Evolutionary conservation across 2,888 invertebrate genomes (phyloP).

Genomic region (Calliscelio sp.): DNA sequence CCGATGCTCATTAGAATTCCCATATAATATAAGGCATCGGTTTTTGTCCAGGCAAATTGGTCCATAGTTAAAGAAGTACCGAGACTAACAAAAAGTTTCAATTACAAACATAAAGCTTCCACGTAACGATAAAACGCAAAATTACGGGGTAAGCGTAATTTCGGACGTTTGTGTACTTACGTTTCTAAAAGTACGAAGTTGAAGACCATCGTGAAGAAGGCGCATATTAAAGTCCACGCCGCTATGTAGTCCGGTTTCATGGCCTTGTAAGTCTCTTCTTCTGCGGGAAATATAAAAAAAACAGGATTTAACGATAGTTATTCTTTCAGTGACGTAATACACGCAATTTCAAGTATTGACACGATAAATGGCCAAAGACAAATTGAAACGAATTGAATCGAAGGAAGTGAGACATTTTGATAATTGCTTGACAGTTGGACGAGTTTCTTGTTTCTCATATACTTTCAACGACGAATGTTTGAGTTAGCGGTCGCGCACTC

Average conservation of each 20-base stretch:
- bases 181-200: conserved; percentile 96
- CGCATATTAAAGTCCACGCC: conserved; percentile 92
- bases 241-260: conserved; percentile 91
- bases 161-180: conserved; percentile 84
- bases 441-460: conserved; percentile 32
- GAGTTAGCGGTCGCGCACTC: conserved; percentile 10
- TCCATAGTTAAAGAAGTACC: conserved; percentile 95
- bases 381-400: conserved; percentile 45
- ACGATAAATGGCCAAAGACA: conserved; percentile 27
- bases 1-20: conserved; percentile 93
- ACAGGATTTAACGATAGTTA: too few species aligned
- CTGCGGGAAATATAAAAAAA: conserved; percentile 84
- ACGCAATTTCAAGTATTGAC: conserved; percentile 43
- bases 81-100: conserved; percentile 86
- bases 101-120: conserved; percentile 61
- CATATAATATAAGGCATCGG: conserved; percentile 92
- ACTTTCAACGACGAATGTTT: conserved; percentile 37
- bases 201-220: conserved; percentile 94
- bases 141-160: conserved; percentile 45
- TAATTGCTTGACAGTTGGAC: conserved; percentile 44
- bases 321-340: conserved; percentile 4
- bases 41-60: conserved; percentile 94
- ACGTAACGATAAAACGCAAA: conserved; percentile 48
- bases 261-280: conserved; percentile 91
- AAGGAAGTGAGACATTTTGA: conserved; percentile 60